Conservation (phyloP, 2,888 invertebrate genomes). For the Folsomia candida region DNA sequence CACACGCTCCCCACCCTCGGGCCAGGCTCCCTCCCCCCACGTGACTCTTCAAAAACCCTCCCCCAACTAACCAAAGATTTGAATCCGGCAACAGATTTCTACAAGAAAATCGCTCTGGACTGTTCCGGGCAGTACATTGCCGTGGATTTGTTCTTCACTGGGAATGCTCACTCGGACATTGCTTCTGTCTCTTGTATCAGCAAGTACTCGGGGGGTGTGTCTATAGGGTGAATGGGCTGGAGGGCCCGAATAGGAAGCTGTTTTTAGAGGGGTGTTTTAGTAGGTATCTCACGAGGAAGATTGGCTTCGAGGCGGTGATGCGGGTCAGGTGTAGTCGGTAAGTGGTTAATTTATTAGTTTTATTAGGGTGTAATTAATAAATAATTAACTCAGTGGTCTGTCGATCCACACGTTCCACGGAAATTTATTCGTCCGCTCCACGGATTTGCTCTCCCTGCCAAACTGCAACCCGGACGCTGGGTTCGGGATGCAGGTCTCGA, state of each 20-base stretch:
- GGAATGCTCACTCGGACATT: slow-evolving; percentile 88
- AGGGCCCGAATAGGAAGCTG: slow-evolving; percentile 67
- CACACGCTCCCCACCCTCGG: slow-evolving; percentile 72
- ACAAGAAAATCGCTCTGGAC: slow-evolving; percentile 91
- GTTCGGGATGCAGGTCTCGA: slow-evolving; percentile 95
- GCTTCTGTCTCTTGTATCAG: slow-evolving; percentile 91
- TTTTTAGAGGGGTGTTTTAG: slow-evolving; percentile 73
- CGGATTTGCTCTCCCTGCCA: slow-evolving; percentile 90
- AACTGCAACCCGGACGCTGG: slow-evolving; percentile 98
- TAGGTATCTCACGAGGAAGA: slow-evolving; percentile 90
- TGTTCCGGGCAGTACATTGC: slow-evolving; percentile 95
- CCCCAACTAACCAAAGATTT: slow-evolving; percentile 75
- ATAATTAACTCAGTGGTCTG: slow-evolving; percentile 65
- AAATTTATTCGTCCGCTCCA: slow-evolving; percentile 97
- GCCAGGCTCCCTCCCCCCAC: slow-evolving; percentile 78
- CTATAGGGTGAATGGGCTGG: slow-evolving; percentile 62
- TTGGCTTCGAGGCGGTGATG: slow-evolving; percentile 99
- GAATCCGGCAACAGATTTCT: slow-evolving; percentile 95
- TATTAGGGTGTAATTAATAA: slow-evolving; percentile 17
- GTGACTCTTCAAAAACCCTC: slow-evolving; percentile 71
- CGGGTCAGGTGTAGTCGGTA: slow-evolving; percentile 88
- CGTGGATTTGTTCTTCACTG: slow-evolving; percentile 90
- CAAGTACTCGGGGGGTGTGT: slow-evolving; percentile 96
- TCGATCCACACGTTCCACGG: slow-evolving; percentile 98
- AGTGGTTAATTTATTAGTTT: slow-evolving; percentile 14